These are phyloP conservation scores for Macaca nemestrina DNA, from an alignment of 2,113 vertebrate species.

Conservation along the genomic window DNA sequence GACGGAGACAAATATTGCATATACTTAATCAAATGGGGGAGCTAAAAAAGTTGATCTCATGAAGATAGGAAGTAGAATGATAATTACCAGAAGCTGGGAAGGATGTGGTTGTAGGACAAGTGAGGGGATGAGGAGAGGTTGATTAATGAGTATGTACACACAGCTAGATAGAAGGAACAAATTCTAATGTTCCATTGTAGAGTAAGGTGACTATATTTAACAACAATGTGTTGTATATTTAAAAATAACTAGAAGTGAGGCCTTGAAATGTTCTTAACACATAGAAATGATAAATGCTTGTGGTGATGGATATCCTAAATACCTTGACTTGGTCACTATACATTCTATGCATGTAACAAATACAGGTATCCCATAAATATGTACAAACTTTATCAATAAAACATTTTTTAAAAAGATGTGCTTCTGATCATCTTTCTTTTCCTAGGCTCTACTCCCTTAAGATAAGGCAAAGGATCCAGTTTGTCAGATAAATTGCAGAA, in stretches of 20 bases:
- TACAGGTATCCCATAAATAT: neutral
- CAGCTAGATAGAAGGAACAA: neutral
- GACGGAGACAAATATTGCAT: neutral
- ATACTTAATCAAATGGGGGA: neutral
- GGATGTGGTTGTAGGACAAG: neutral
- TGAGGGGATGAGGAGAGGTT: neutral
- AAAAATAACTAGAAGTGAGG: neutral
- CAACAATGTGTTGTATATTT: neutral
- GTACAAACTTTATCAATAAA: neutral
- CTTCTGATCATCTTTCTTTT: constrained; percentile 2
- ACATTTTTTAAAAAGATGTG: neutral
- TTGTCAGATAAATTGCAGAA: constrained; percentile 35
- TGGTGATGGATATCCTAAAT: neutral
- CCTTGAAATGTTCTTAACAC: neutral
- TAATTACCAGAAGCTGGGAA: neutral
- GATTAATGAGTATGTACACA: neutral
- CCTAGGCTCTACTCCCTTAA: constrained; percentile 30
- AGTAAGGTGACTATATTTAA: neutral
- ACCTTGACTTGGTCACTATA: neutral
- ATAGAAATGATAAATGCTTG: neutral
- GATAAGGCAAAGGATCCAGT: constrained; percentile 11
- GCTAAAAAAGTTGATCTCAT: neutral
- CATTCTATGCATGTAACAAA: neutral
- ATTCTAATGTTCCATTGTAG: neutral
- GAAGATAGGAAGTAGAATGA: neutral